Conservation (phyloP, 2,113 vertebrate genomes). For the Hippocampus mohnikei region DNA sequence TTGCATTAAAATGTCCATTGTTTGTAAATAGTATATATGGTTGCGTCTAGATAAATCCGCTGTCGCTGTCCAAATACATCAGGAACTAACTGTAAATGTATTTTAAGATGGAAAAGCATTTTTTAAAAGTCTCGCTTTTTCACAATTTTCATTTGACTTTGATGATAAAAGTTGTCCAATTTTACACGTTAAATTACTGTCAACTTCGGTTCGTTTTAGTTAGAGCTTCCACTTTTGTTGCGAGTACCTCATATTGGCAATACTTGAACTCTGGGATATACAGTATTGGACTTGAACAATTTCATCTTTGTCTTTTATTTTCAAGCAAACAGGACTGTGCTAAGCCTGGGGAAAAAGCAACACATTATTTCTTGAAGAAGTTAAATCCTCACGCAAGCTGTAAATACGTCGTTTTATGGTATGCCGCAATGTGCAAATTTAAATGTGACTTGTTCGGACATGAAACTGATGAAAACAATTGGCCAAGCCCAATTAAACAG, state of each 20-base stretch:
- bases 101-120: background rate
- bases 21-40: background rate
- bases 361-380: background rate
- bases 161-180: background rate
- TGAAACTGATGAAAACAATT: background rate
- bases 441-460: background rate
- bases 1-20: background rate
- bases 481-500: background rate
- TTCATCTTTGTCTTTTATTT: background rate
- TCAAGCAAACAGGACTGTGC: background rate
- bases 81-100: conserved; percentile 23
- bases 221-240: background rate
- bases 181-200: background rate
- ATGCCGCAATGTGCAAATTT: conserved; percentile 4
- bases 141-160: conserved; percentile 4
- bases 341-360: background rate
- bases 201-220: background rate
- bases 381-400: background rate
- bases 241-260: background rate
- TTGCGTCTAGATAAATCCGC: background rate
- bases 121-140: background rate
- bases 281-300: conserved; percentile 6
- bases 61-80: background rate
- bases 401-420: background rate
- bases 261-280: conserved; percentile 26